Base-by-base conservation (phyloP, 2,797 vertebrate species). In the Argya squamiceps region DNA sequence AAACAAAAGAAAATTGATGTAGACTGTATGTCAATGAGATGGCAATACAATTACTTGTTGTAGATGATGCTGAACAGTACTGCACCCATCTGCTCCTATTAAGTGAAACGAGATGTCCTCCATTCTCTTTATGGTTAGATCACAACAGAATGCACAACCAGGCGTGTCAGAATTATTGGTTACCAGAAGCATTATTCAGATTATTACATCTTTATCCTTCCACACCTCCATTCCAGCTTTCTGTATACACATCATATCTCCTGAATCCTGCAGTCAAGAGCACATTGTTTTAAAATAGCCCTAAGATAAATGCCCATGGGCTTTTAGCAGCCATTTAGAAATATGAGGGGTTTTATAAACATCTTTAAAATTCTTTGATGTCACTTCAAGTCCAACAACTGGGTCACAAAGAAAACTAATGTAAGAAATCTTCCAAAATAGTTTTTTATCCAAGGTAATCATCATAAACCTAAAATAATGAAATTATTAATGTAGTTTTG, bases 301-400 rank as follows among this genome's bases (percentile, higher is more conserved):
- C 16, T n/a, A 63, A 95, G 70, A 62, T 82, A 75, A 67, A 87
- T 87, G 10, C 12, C n/a, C 26, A 16, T 20, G 26, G 50, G 18
- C n/a, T 86, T 93, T 91, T 86, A 94, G 53, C 18, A 78, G 29
- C 58, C 37, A 82, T 67, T 96, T 92, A 81, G 53, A 84, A 89
- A 81, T 22, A 91, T 3, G 14, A 73, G 39, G 3, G 27, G 15
- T 30, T n/a, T 49, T 23, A 46, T 71, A 41, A 39, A 13, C 0
- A 10, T 30, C 32, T 47, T 90, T 65, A 8, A 49, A 79, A 69
- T 65, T 77, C 13, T 85, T 91, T 77, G 24, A 16, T 73, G 64
- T 53, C 8, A 22, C 32, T 87, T 91, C 37, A 85, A 43, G n/a
- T 74, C 30, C 41, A 83, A 27, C 17, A 84, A 64, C 11, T 73